Evolutionary conservation across 2,113 vertebrate species (phyloP), one percentile per base, ranked within the genome.

Genomic region (Sphaerodactylus townsendi): DNA sequence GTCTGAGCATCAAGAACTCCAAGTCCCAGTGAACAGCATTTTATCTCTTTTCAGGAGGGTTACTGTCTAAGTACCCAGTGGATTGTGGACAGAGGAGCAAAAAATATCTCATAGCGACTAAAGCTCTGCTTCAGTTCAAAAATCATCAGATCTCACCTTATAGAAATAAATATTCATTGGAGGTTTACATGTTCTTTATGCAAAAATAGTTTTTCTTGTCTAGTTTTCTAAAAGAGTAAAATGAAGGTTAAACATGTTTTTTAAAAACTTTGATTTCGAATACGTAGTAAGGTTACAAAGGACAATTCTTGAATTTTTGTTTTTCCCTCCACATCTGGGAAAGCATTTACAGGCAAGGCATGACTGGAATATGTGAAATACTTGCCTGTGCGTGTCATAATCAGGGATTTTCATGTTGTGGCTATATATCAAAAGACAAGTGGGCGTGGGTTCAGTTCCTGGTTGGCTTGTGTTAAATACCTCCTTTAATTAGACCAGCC

Each of bases 31-130:
- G 75, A 64, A 62, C 65, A 41, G 62, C 35, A 44, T 84, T 90
- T 35, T 71, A 89, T 84, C 82, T 89, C 80, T 59, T 81, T 77
- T 76, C 88, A 65, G 25, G 86, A 81, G 37, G 84, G 85, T 59
- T 75, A 62, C 84, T 91, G 85, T 59, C 84, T 80, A 69, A 44
- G 48, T 41, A 71, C 62, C 37, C 62, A 78, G n/a, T 82, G 21
- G n/a, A 74, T 88, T 90, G 89, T 91, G 35, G 35, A 35, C 0
- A 0, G 11, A 0, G 11, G 79, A 66, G 82, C 56, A 86, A 68
- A 82, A 87, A 85, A 90, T 37, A 11, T 85, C 0, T 28, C n/a
- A n/a, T n/a, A n/a, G n/a, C n/a, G n/a, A n/a, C n/a, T n/a, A n/a
- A n/a, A n/a, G n/a, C n/a, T n/a, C n/a, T n/a, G n/a, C n/a, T n/a